phyloP scores from a whole-genome alignment of 2,797 vertebrate genomes.

The Rhinella marina region DNA sequence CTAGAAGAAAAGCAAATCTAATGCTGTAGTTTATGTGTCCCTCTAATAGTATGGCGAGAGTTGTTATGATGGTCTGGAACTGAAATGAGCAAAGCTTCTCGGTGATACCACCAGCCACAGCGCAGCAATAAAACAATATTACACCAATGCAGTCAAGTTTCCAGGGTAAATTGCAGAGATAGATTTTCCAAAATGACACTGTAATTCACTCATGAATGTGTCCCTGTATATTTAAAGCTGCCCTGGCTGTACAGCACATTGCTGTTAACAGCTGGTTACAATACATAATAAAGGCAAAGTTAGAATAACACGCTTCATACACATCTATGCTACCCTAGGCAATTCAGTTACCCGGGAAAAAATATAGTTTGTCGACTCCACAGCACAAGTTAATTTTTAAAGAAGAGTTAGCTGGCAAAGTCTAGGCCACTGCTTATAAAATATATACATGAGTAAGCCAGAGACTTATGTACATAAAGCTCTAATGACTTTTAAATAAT shows the following conservation, averaged over 20 bases:
- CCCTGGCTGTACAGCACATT: background rate
- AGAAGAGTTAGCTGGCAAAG: slow-evolving; percentile 4
- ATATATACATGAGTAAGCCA: slow-evolving; percentile 13
- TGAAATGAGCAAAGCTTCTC: slow-evolving; percentile 22
- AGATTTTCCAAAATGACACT: slow-evolving; percentile 19
- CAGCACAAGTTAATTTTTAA: slow-evolving; percentile 13
- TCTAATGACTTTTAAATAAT: slow-evolving; percentile 20
- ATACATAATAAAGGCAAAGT: background rate
- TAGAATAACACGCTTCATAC: background rate
- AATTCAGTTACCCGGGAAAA: background rate
- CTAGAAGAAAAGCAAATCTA: background rate
- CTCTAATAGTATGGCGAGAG: background rate
- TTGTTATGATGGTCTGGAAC: background rate
- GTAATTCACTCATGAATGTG: slow-evolving; percentile 21
- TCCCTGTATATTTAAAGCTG: slow-evolving; percentile 27
- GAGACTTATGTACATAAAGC: background rate
- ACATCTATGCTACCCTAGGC: background rate
- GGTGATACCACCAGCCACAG: slow-evolving; percentile 8
- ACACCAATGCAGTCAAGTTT: slow-evolving; percentile 21
- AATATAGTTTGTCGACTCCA: background rate
- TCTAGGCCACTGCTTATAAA: slow-evolving; percentile 4
- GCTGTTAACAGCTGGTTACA: background rate
- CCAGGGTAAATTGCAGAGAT: slow-evolving; percentile 29
- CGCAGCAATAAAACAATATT: slow-evolving; percentile 20
- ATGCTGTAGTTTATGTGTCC: background rate